phyloP scores from a whole-genome alignment of 2,113 vertebrate species.

The Thamnaconus septentrionalis region DNA sequence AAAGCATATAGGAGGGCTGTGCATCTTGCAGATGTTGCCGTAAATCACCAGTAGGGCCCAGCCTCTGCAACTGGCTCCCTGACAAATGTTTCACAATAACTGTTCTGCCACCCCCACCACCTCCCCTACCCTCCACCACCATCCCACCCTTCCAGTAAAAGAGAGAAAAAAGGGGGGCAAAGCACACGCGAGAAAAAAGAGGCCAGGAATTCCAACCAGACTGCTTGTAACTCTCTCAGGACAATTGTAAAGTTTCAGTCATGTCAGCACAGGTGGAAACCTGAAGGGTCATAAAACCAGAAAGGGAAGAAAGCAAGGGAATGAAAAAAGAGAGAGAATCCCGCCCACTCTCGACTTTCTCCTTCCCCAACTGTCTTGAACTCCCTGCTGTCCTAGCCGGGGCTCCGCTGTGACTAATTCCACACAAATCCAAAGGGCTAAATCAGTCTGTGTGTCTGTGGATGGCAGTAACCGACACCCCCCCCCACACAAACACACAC shows the following conservation, averaged over 20 bases:
- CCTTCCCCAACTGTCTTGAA: slow-evolving; percentile 51
- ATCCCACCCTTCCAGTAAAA: slow-evolving; percentile 67
- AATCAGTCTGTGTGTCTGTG: slow-evolving; percentile 54
- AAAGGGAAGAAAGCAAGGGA: neutral
- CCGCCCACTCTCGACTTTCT: slow-evolving; percentile 50
- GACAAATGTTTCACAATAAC: slow-evolving; percentile 83
- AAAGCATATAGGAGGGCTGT: slow-evolving; percentile 65
- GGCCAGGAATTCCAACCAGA: slow-evolving; percentile 80
- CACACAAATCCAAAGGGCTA: slow-evolving; percentile 58
- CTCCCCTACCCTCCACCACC: slow-evolving; percentile 52
- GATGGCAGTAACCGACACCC: slow-evolving; percentile 44
- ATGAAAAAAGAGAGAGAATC: slow-evolving; percentile 23
- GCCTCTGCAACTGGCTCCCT: slow-evolving; percentile 80
- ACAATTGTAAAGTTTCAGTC: slow-evolving; percentile 80
- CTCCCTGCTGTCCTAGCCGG: slow-evolving; percentile 35
- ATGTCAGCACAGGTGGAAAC: slow-evolving; percentile 83
- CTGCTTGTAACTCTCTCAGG: slow-evolving; percentile 79
- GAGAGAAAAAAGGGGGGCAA: slow-evolving; percentile 13
- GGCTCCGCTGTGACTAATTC: slow-evolving; percentile 69
- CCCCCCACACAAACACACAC: slow-evolving; percentile 16
- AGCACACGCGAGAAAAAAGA: slow-evolving; percentile 3
- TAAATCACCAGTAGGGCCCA: slow-evolving; percentile 79
- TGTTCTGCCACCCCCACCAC: slow-evolving; percentile 53
- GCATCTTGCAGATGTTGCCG: slow-evolving; percentile 78
- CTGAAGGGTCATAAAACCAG: slow-evolving; percentile 69